Evolutionary conservation across 2,888 invertebrate genomes (phyloP).

Genomic region (Cephus rjabovi): DNA sequence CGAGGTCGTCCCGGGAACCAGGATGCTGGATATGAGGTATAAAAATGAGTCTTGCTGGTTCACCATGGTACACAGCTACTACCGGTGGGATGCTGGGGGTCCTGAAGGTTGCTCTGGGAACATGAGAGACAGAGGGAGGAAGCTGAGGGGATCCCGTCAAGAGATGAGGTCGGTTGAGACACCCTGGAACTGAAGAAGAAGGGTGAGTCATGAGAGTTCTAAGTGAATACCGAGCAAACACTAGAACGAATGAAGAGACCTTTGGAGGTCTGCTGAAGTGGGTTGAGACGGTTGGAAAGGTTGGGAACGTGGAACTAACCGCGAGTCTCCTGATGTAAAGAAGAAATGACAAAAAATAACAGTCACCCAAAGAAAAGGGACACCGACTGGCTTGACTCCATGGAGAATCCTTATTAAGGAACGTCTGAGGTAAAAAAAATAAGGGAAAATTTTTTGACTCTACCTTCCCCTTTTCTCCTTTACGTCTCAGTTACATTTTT

Average conservation of each 20-base stretch:
- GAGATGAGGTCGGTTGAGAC: no score
- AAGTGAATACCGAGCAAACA: constrained; percentile 46
- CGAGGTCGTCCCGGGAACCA: neutral
- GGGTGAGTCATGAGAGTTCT: constrained; percentile 29
- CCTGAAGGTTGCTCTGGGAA: neutral
- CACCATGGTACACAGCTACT: no score
- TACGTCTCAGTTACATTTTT: no score
- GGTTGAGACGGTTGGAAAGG: neutral
- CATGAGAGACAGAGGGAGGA: constrained; percentile 17
- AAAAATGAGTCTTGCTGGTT: no score
- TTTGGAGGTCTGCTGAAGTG: constrained; percentile 23
- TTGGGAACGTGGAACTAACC: neutral
- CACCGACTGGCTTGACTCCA: neutral
- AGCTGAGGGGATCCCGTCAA: no score
- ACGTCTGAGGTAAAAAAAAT: neutral
- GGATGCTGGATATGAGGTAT: no score
- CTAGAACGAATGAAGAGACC: constrained; percentile 34
- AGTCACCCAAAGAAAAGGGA: no score
- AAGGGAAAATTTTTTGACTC: no score
- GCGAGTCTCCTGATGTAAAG: neutral
- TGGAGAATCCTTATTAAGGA: constrained; percentile 4
- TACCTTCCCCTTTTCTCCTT: no score
- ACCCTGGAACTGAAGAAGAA: no score
- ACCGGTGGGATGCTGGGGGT: neutral
- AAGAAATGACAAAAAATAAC: neutral